Evolutionary conservation across 2,888 invertebrate genomes (phyloP), one percentile per base, ranked within the genome.

Genomic region (Thalpophila matura): DNA sequence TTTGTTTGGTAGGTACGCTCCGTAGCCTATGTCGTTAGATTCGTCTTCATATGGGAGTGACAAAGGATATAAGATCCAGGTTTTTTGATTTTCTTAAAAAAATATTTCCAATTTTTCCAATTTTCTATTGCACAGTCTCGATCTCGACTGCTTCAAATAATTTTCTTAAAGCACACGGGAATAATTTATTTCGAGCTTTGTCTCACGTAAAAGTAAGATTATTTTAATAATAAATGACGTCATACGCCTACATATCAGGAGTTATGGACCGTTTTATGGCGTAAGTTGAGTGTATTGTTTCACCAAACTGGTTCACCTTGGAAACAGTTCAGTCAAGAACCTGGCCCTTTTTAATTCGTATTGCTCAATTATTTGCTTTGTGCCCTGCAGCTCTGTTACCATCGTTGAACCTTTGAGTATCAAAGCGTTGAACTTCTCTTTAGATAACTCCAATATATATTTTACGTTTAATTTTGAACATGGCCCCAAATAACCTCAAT

Each of bases 281-380:
- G 33, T 46, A 49, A 49, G 55, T 18, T 55, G 50, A 53, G 16
- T 47, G 56, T 62, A 64, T 77, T 78, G 75, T 77, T 77, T 42
- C 31, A 47, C 14, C 14, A 6, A 53, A 66, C 79, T 60, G 26
- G 77, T 62, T 80, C 57, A 67, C 81, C 70, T 77, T 80, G 79
- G 20, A 33, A 51, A 50, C 31, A 3, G 62, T 45, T 46, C 43
- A 54, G 38, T 46, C 40, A 37, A 42, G 33, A 38, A 24, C 16
- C 27, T 42, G 35, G 46, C 24, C 60, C 46, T 61, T 60, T 64
- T 63, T 47, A 50, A 38, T 58, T 49, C 12, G 18, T 49, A 38
- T 27, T 18, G 24, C 22, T 60, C 27, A 27, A 50, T 54, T 45
- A 43, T 47, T 46, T 66, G 20, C 12, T 47, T 5, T 18, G n/a